These are phyloP conservation scores for Rhadina sibilatrix DNA, from an alignment of 2,113 vertebrate species.

Conservation along the genomic window DNA sequence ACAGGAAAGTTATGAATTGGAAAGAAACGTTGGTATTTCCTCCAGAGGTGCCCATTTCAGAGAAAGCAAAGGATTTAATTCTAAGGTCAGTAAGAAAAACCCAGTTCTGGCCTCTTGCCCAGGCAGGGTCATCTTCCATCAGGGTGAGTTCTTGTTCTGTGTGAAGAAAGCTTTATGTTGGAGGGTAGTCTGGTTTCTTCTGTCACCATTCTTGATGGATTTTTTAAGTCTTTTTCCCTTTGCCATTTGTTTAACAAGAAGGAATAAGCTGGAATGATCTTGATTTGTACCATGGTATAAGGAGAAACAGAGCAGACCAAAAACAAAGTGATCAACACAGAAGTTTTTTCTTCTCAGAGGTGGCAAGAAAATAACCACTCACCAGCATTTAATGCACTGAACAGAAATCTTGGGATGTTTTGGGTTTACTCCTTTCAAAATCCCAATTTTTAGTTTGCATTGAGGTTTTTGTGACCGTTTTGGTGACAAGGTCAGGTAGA, in stretches of 20 bases:
- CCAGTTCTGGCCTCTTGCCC: neutral
- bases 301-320: neutral
- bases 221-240: neutral
- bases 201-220: neutral
- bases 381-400: neutral
- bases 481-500: neutral
- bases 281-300: neutral
- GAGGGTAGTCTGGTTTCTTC: neutral
- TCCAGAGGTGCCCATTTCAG: slow-evolving; percentile 96
- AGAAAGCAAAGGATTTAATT: slow-evolving; percentile 95
- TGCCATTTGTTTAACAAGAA: neutral
- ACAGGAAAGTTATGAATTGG: slow-evolving; percentile 99
- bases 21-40: slow-evolving; percentile 96
- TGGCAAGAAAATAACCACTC: neutral
- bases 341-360: neutral
- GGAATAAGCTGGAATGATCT: neutral
- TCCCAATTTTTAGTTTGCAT: neutral
- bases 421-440: neutral
- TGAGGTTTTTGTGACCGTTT: neutral
- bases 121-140: neutral
- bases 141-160: neutral
- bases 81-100: slow-evolving; percentile 77
- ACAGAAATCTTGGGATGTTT: neutral
- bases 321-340: neutral
- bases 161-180: neutral